phyloP scores from a whole-genome alignment of 1,140 invertebrate species.

The Rhyacophila brunnea region DNA sequence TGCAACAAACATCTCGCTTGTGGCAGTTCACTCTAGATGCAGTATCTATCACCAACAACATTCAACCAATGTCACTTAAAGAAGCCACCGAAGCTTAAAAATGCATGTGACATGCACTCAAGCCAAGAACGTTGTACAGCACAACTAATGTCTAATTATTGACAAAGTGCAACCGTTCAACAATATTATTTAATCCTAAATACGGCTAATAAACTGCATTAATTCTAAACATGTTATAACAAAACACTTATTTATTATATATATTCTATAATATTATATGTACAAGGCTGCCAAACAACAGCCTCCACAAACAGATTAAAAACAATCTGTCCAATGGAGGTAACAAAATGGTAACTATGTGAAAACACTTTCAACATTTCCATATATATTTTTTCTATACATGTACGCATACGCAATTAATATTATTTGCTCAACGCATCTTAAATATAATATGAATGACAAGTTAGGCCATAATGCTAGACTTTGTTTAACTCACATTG shows the following conservation, averaged over 20 bases:
- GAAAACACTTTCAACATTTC: constrained; percentile 17
- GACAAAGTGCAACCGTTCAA: constrained; percentile 22
- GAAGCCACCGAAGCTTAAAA: constrained; percentile 1
- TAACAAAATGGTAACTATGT: constrained; percentile 24
- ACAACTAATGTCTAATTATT: constrained; percentile 3
- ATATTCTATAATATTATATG: constrained; percentile 16
- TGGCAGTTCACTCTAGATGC: too few species aligned
- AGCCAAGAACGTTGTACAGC: background rate
- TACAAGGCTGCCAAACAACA: constrained; percentile 25
- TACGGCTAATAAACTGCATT: constrained; percentile 14
- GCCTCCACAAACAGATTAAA: constrained; percentile 8
- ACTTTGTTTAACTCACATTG: constrained; percentile 4
- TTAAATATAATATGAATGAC: constrained; percentile 7
- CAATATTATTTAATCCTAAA: constrained; percentile 16
- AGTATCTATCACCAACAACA: too few species aligned
- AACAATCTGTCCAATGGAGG: constrained; percentile 10
- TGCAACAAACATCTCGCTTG: background rate
- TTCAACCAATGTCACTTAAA: background rate
- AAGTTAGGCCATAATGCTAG: constrained; percentile 1
- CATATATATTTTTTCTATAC: constrained; percentile 8
- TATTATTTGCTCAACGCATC: background rate
- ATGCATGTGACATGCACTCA: constrained; percentile 8
- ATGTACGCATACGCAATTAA: background rate
- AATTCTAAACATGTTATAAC: constrained; percentile 18
- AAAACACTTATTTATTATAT: constrained; percentile 15